Base-by-base conservation (phyloP, 2,113 vertebrate species). In the Hepsetus odoe region DNA sequence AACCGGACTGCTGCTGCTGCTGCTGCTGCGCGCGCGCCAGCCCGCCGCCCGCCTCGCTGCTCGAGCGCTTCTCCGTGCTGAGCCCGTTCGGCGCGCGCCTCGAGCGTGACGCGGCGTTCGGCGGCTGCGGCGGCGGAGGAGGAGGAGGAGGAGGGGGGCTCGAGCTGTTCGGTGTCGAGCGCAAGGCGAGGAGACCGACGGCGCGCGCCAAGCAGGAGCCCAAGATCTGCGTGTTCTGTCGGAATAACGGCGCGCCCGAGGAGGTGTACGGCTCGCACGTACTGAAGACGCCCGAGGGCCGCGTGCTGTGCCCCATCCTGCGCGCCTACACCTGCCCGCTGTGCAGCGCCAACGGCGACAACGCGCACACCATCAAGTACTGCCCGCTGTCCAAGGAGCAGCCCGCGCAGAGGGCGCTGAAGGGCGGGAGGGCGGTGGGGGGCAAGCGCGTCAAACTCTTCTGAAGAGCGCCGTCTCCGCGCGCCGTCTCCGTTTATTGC, bases 341-440 rank as follows among this genome's bases (percentile, higher is more conserved):
- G 16, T 94, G 93, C 91, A 93, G 93, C 80, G 93, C 93, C 87
- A 94, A 94, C 86, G 93, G 93, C 81, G 93, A 94, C 88, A 93
- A 93, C 87, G 93, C 93, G 33, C 93, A 94, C 70, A 94, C 93
- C 38, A 94, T 94, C 76, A 94, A 94, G 85, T 94, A 94, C 91
- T 94, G 93, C 81, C 93, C 93, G 16, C 92, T 94, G 85, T 94
- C 93, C 69, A 94, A 93, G 84, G 93, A 94, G 58, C 93, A 94
- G 83, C 92, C 91, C 61, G 89, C 89, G 84, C 91, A 92, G 84
- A 88, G 93, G 81, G 88, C 91, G 79, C 80, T 94, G 59, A 94
- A 93, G 88, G 92, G 93, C 86, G 93, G 93, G 61, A 91, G 92
- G 89, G 93, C 92, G 76, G 92, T 94, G 90, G 92, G 92, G 80